A percentile compares a stretch with the other conserved stretches of the same genome.
Evolutionary conservation across 2,888 invertebrate species (phyloP).

Genomic region (Orchesellides sinensis): DNA sequence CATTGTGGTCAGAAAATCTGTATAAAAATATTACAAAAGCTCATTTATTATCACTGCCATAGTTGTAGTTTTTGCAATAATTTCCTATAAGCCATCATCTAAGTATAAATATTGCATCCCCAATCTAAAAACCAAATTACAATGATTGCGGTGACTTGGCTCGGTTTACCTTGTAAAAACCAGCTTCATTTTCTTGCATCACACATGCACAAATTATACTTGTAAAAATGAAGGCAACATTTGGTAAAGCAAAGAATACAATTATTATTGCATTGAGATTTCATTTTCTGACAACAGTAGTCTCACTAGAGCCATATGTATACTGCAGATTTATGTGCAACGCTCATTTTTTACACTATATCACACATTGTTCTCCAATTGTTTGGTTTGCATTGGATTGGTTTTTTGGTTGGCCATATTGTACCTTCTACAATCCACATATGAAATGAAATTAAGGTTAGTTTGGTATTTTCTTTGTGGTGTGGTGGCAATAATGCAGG

Average conservation of each 20-base stretch:
- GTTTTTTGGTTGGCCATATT: constrained; percentile 16
- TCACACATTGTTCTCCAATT: constrained; percentile 3
- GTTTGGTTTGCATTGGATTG: neutral
- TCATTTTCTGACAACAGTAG: constrained; percentile 15
- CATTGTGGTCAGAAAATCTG: too few species aligned
- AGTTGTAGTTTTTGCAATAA: too few species aligned
- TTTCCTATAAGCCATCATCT: too few species aligned
- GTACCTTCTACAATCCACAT: constrained; percentile 2
- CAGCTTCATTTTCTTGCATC: neutral
- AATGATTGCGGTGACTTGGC: constrained; percentile 11
- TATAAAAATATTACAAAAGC: too few species aligned
- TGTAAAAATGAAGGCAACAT: neutral
- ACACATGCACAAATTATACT: neutral
- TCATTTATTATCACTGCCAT: too few species aligned
- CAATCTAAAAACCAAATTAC: constrained; percentile 14
- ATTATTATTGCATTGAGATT: too few species aligned
- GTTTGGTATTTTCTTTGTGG: neutral
- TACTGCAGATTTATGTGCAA: neutral
- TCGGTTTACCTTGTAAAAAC: neutral
- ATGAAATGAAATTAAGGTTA: constrained; percentile 35
- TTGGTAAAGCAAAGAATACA: too few species aligned
- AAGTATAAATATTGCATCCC: too few species aligned
- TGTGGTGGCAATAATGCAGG: neutral
- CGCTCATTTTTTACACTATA: neutral
- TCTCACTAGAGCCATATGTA: neutral